A percentile compares a stretch with the other conserved stretches of the same genome.
These are phyloP conservation scores for Xylota segnis DNA, from an alignment of 2,888 invertebrate species.

Conservation along the genomic window DNA sequence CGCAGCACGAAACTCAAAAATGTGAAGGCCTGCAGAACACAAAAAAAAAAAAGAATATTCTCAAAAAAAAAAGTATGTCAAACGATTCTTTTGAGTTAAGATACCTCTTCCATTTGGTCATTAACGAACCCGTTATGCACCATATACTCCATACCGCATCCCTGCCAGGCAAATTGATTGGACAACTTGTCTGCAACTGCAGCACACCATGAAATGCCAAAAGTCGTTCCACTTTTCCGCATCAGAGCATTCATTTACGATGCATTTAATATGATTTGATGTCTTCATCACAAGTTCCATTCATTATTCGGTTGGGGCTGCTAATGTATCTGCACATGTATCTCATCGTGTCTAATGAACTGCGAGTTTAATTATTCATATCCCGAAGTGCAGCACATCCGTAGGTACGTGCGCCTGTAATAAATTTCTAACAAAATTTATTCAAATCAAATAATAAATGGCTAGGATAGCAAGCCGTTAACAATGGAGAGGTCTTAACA, in stretches of 20 bases:
- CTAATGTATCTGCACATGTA: background rate
- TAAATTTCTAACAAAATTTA: constrained; percentile 55
- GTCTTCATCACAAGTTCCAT: constrained; percentile 68
- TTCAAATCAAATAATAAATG: constrained; percentile 47
- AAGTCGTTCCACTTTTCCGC: constrained; percentile 73
- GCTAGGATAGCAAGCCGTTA: background rate
- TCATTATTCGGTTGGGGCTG: constrained; percentile 27
- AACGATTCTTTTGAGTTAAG: constrained; percentile 33
- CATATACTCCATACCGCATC: constrained; percentile 44
- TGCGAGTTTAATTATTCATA: constrained; percentile 59
- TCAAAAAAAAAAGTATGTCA: constrained; percentile 15
- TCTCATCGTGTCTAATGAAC: constrained; percentile 61
- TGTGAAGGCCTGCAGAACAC: background rate
- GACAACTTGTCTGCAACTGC: constrained; percentile 45
- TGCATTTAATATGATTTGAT: constrained; percentile 75
- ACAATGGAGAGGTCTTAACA: constrained; percentile 57
- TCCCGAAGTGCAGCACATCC: constrained; percentile 17
- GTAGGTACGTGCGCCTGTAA: constrained; percentile 19
- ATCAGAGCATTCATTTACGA: constrained; percentile 72
- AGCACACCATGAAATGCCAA: constrained; percentile 51
- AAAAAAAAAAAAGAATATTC: background rate
- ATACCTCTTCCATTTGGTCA: constrained; percentile 41
- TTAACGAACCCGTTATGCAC: constrained; percentile 57
- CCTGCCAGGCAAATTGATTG: constrained; percentile 37
- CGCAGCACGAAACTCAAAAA: background rate